phyloP scores from a whole-genome alignment of 2,797 vertebrate genomes.

The Sebastes ruberrimus region DNA sequence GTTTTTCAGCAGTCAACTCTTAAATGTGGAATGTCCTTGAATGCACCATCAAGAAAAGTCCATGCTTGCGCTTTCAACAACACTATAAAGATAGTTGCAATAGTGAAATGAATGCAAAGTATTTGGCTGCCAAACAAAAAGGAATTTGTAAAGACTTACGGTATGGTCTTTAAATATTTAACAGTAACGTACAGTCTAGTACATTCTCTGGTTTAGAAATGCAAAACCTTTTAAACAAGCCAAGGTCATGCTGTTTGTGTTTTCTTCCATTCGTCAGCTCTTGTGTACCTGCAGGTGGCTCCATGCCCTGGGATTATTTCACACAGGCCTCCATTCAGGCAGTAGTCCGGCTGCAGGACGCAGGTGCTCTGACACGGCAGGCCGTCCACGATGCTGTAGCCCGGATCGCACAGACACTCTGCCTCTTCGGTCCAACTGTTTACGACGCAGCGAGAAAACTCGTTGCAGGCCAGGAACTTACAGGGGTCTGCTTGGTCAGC shows the following conservation, averaged over 20 bases:
- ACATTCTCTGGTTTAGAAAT: neutral
- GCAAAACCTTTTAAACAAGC: neutral
- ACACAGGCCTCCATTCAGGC: constrained; percentile 86
- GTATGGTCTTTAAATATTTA: neutral
- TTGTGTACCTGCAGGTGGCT: constrained; percentile 90
- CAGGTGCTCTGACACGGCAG: constrained; percentile 87
- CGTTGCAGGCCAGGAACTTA: constrained; percentile 90
- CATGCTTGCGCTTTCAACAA: neutral
- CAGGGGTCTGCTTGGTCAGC: constrained; percentile 90
- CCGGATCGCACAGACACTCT: constrained; percentile 88
- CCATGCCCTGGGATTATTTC: constrained; percentile 85
- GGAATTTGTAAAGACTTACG: neutral
- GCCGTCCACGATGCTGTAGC: constrained; percentile 79
- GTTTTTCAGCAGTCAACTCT: neutral
- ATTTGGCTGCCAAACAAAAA: neutral
- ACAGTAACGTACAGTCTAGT: neutral
- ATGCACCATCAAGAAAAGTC: neutral
- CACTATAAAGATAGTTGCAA: neutral
- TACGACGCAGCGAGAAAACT: constrained; percentile 88
- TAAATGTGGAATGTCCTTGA: neutral
- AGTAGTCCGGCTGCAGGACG: constrained; percentile 80
- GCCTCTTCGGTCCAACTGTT: constrained; percentile 87
- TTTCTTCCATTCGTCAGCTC: neutral
- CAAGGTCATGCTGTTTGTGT: neutral
- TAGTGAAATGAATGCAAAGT: neutral